Base-by-base conservation (phyloP, 2,888 invertebrate species). In the Salticus scenicus region DNA sequence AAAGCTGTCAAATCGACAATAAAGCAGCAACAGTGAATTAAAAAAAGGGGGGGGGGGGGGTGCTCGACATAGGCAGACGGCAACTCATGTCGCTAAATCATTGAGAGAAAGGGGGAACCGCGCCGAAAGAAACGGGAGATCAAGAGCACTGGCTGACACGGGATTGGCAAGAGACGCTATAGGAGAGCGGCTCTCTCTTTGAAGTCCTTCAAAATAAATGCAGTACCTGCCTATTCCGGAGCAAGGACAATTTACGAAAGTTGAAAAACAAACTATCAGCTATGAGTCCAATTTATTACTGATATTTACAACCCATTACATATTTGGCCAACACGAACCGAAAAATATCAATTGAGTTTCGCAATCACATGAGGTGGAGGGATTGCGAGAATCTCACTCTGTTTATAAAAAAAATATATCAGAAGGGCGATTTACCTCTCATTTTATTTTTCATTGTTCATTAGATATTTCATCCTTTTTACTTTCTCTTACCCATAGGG, bases 211-310 rank as follows among this genome's bases (percentile, higher is more conserved):
- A n/a, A n/a, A 27, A 70, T 5, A 57, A 70, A 24, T 33, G 30
- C 41, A 24, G 41, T 41, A 70, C 70, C 70, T 70, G 41, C 41
- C 70, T 70, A 70, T 70, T 70, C 70, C 70, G n/a, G n/a, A 70
- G 70, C 70, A 70, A 41, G 33, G 70, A 70, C 27, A 37, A 17
- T 17, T 33, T n/a, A 33, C 37, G 67, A 69, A 69, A 24, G 70
- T 27, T 70, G 70, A 27, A 14, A 24, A 14, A 30, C 7, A 1
- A 20, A 7, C 66, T 28, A 7, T 14, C 41, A 5, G 12, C 33
- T 70, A 17, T n/a, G n/a, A n/a, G n/a, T n/a, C n/a, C n/a, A 24
- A 63, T 63, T 63, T 63, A 12, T 47, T 47, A 20, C 8, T 47
- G n/a, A n/a, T n/a, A n/a, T n/a, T n/a, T n/a, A n/a, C n/a, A n/a